phyloP scores from a whole-genome alignment of 1,140 invertebrate species.

The Drosophila lacteicornis region DNA sequence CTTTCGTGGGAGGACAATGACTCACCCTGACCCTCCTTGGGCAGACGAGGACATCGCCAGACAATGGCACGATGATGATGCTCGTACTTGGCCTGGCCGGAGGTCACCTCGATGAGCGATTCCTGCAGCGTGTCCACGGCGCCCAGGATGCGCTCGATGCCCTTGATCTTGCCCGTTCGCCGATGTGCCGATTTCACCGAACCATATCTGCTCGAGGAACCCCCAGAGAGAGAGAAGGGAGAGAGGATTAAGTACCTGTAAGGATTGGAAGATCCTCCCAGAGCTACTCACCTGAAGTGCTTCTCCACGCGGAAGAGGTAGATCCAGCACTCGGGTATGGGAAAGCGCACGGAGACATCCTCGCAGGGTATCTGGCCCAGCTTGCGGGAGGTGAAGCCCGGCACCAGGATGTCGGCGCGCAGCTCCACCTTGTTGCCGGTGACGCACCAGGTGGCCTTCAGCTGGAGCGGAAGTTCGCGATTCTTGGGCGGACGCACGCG shows the following conservation, averaged over 20 bases:
- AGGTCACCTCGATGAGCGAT: conserved; percentile 98
- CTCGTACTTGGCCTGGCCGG: conserved; percentile 99
- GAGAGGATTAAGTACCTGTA: not conserved
- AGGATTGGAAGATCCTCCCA: no score
- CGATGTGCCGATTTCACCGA: conserved; percentile 97
- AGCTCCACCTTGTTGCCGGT: conserved; percentile 96
- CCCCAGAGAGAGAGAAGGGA: not conserved
- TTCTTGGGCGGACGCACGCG: conserved; percentile 97
- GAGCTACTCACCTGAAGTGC: conserved; percentile 91
- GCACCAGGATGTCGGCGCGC: conserved; percentile 96
- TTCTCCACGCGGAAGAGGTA: conserved; percentile 99
- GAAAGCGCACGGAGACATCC: conserved; percentile 98
- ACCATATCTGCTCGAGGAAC: conserved; percentile 88
- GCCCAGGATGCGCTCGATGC: conserved; percentile 96
- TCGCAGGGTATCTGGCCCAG: conserved; percentile 98
- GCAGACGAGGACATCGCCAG: conserved; percentile 98
- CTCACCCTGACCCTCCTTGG: conserved; percentile 98
- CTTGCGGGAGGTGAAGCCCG: conserved; percentile 97
- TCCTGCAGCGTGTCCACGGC: conserved; percentile 95
- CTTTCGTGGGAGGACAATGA: not conserved
- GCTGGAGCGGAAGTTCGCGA: conserved; percentile 97
- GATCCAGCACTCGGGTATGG: conserved; percentile 99
- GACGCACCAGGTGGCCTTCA: conserved; percentile 94
- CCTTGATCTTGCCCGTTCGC: conserved; percentile 96
- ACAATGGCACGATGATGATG: conserved; percentile 98